Base-by-base conservation (phyloP, 2,797 vertebrate genomes). In the Hyperoplus lanceolatus region DNA sequence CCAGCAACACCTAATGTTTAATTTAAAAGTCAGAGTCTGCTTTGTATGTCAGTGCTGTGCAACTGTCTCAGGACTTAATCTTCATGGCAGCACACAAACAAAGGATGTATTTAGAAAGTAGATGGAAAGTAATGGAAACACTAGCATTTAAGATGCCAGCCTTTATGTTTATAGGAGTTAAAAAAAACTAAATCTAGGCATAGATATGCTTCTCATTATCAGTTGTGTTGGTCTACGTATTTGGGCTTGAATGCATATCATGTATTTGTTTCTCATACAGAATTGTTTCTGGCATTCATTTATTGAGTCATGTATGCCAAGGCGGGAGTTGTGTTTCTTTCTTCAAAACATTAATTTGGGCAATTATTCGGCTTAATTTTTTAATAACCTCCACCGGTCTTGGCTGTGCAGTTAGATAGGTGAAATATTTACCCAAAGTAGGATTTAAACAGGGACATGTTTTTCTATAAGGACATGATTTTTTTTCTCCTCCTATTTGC, bases 401-500 rank as follows among this genome's bases (percentile, higher is more conserved):
- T 83, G 60, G 75, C 74, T 85, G 80, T 79, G 73, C 68, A 65
- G 79, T 83, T 87, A 82, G 82, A 82, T 84, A 86, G 89, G 75
- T 90, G 83, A 89, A 94, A 94, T 94, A 94, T 95, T 92, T 93
- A 92, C 86, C 85, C 91, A 91, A 95, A 94, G 93, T 92, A 91
- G 91, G 92, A 93, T 94, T 94, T 92, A 92, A 94, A 93, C 93
- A 93, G 87, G 91, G 90, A 91, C 91, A 93, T 93, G 90, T 91
- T 95, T 29, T 94, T 92, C 87, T 94, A 92, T 93, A 94, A 90
- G 94, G 90, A 85, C 92, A 89, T 59, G 84, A 87, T 94, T 95
- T 95, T 94, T 94, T 95, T 95, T 94, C 90, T 88, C 87, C 80
- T 93, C 90, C 93, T 93, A 93, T 95, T 95, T 90, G 91, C 90